These are phyloP conservation scores for Pygocentrus nattereri DNA, from an alignment of 2,797 vertebrate genomes.

Conservation along the genomic window DNA sequence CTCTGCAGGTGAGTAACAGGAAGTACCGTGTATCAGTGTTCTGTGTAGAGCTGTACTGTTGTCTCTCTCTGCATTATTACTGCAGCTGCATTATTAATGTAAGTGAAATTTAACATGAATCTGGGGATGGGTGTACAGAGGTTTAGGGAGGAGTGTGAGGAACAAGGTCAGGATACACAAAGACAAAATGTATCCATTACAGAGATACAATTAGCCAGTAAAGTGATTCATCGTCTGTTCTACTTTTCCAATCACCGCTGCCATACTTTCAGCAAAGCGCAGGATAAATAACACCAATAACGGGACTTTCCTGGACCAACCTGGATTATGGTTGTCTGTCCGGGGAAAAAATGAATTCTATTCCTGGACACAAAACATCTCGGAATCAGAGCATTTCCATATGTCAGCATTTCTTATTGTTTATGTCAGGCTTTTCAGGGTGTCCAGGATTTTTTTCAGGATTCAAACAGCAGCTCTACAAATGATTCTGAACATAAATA, in stretches of 20 bases:
- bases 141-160: background rate
- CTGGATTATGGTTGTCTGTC: background rate
- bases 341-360: too few relatives aligned
- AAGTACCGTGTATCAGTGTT: background rate
- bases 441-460: too few relatives aligned
- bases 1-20: slow-evolving; percentile 65
- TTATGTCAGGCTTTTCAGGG: too few relatives aligned
- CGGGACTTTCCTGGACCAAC: background rate
- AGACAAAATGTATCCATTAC: background rate
- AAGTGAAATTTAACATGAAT: background rate
- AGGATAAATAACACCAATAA: background rate
- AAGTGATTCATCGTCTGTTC: background rate
- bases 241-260: background rate
- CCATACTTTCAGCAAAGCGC: background rate
- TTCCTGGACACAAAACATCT: background rate
- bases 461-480: too few relatives aligned
- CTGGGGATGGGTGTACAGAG: background rate
- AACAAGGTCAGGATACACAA: background rate
- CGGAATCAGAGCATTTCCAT: background rate
- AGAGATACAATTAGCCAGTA: background rate
- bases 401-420: too few relatives aligned
- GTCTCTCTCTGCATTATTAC: background rate
- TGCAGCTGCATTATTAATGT: background rate
- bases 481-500: too few relatives aligned
- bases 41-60: background rate